Evolutionary conservation across 1,140 invertebrate genomes (phyloP).

Genomic region (Sycophaga agraensis): DNA sequence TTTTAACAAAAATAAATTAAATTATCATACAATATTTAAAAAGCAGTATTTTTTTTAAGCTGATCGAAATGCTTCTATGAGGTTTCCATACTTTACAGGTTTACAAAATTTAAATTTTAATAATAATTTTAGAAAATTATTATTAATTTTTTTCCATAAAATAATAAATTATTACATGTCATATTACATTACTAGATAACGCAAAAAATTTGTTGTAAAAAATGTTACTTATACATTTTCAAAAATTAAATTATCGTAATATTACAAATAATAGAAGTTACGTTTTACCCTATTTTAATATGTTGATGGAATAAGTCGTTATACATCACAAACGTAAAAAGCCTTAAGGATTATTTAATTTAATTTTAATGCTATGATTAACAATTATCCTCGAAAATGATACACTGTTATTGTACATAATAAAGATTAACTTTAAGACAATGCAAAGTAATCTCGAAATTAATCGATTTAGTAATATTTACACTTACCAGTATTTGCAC

Average conservation of each 20-base stretch:
- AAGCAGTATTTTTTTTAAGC: too few relatives aligned
- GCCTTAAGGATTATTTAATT: background rate
- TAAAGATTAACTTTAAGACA: background rate
- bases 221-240: background rate
- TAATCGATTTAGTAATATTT: background rate
- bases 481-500: background rate
- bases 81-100: too few relatives aligned
- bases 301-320: too few relatives aligned
- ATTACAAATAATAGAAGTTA: background rate
- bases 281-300: too few relatives aligned
- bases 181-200: too few relatives aligned
- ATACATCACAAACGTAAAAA: too few relatives aligned
- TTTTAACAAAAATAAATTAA: background rate
- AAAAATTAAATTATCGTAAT: background rate
- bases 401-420: slow-evolving; percentile 9
- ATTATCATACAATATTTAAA: background rate
- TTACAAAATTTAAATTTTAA: background rate
- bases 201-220: too few relatives aligned
- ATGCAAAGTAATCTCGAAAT: too few relatives aligned
- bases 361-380: background rate
- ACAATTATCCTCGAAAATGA: background rate
- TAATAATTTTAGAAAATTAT: background rate
- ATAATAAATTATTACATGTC: background rate
- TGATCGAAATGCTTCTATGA: too few relatives aligned
- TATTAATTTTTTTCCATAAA: background rate